Evolutionary conservation across 2,113 vertebrate species (phyloP).

Genomic region (Macrotus californicus): DNA sequence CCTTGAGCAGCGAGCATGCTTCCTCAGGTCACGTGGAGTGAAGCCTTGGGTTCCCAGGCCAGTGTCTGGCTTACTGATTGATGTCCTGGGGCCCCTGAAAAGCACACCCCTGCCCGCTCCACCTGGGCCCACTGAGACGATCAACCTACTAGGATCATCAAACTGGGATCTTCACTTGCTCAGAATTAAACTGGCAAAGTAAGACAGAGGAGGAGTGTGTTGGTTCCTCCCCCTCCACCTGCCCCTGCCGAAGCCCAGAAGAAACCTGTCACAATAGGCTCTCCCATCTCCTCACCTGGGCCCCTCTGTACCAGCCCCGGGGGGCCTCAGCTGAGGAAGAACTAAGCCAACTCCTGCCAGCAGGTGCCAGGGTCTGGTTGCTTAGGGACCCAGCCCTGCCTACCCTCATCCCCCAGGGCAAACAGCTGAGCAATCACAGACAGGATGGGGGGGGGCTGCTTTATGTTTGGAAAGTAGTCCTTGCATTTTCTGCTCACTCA

Average conservation of each 20-base stretch:
- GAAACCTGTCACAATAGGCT: background rate
- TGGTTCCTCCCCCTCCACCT: background rate
- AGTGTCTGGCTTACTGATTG: background rate
- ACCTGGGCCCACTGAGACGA: background rate
- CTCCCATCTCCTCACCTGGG: rapidly evolving
- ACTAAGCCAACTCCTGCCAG: background rate
- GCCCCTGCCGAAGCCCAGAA: background rate
- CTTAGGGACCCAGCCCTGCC: slow-evolving; percentile 29
- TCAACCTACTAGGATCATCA: background rate
- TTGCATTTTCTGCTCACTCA: slow-evolving; percentile 37
- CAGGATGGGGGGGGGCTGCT: background rate
- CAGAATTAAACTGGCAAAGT: background rate
- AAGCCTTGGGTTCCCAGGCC: background rate
- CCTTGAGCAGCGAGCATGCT: background rate
- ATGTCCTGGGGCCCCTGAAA: background rate
- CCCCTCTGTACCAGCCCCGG: rapidly evolving
- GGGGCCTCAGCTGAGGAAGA: background rate
- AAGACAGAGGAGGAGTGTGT: background rate
- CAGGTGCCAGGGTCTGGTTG: background rate
- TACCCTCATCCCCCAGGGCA: background rate
- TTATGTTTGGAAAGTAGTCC: background rate
- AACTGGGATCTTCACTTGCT: background rate
- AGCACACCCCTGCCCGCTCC: background rate
- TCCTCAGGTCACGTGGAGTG: background rate
- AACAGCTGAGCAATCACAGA: slow-evolving; percentile 25